phyloP scores from a whole-genome alignment of 2,888 invertebrate genomes.

The Ashinkailepas kermadecensis region DNA sequence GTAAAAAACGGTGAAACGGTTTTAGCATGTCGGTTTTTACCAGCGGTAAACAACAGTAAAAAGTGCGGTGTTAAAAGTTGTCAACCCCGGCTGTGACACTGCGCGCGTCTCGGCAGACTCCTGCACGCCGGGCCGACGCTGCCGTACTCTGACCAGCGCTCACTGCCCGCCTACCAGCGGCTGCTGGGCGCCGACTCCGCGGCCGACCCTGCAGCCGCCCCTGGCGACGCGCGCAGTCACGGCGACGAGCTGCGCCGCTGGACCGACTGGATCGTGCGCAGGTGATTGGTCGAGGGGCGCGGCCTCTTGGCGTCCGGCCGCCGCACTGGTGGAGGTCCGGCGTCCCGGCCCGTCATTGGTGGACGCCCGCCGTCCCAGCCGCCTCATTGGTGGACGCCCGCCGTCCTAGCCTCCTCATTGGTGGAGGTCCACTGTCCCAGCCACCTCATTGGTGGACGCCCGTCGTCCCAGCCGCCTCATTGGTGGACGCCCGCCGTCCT shows the following conservation, averaged over 20 bases:
- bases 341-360: too few species aligned
- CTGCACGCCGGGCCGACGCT: constrained; percentile 28
- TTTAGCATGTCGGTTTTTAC: too few species aligned
- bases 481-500: too few species aligned
- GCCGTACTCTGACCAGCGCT: constrained; percentile 27
- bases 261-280: constrained; percentile 31
- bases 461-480: too few species aligned
- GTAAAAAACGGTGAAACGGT: too few species aligned
- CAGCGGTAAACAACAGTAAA: too few species aligned
- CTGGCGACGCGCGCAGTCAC: constrained; percentile 20
- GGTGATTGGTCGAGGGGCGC: constrained; percentile 12
- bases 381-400: too few species aligned
- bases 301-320: background rate
- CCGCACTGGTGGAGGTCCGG: background rate
- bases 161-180: background rate
- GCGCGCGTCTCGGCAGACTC: constrained; percentile 19
- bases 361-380: too few species aligned
- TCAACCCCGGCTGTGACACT: background rate
- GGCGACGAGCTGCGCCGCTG: constrained; percentile 28
- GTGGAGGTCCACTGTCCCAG: background rate
- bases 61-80: too few species aligned
- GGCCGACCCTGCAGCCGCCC: constrained; percentile 24
- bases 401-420: too few species aligned
- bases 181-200: constrained; percentile 23
- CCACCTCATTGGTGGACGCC: too few species aligned